Base-by-base conservation (phyloP, 2,113 vertebrate species). In the Chaetura pelagica region DNA sequence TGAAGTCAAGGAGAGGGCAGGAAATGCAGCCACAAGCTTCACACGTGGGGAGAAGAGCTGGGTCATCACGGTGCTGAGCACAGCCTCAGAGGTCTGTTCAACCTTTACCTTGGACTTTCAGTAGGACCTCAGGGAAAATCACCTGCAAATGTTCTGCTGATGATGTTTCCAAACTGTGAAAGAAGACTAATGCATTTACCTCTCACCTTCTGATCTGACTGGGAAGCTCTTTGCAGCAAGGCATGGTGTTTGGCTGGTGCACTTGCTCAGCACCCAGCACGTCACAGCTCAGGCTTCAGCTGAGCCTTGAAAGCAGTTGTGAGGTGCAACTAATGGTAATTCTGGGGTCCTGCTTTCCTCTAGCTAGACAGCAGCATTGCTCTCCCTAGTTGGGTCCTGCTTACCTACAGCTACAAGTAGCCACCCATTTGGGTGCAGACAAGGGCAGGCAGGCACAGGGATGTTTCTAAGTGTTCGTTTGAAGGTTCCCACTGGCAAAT, bases 1-100 rank as follows among this genome's bases (percentile, higher is more conserved):
- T 17, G 66, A 52, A 87, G 91, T 88, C 84, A 93, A 91, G 72
- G 68, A 89, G 91, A 96, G 90, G 92, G 75, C 90, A 94, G 87
- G 67, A 83, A 64, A 58, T 0, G 5, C 87, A 77, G 78, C 63
- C 3, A 0, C 34, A 24, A 73, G 66, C 71, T 42, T n/a, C 2
- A n/a, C 0, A 8, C 5, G n/a, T n/a, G 16, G 58, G 81, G 71
- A 66, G 73, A 16, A 42, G 75, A 61, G 59, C 42, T 17, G 1
- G 29, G 66, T 32, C 74, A 59, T 66, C 22, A 4, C 1, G 0
- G 82, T 6, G 51, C 72, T 23, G 67, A 85, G 4, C 38, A 4
- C 23, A 48, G 71, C 90, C 92, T 61, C 78, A 7, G 66, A 88
- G 78, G 9, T 73, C 72, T 84, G 67, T 46, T 90, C 67, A 79